Evolutionary conservation across 2,113 vertebrate genomes (phyloP), one percentile per base, ranked within the genome.

Genomic region (Cettia cetti): DNA sequence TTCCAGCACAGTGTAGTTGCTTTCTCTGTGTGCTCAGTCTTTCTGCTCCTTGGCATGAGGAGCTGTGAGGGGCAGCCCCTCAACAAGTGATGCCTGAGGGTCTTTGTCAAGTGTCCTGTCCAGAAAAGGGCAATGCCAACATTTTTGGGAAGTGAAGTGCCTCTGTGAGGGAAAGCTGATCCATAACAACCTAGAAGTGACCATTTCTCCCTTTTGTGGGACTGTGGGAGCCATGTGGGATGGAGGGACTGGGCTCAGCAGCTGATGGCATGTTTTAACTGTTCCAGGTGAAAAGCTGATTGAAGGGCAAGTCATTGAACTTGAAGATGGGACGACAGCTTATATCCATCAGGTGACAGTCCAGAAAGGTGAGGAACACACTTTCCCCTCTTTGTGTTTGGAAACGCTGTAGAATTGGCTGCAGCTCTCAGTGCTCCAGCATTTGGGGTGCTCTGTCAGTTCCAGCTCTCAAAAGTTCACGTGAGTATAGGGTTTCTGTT

Each of bases 281-380:
- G 30, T 92, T 83, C 53, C 93, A 98, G 98, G 96, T 96, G 98
- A 98, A 90, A 98, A 98, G 75, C 91, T 98, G 75, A 91, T 98
- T 40, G 98, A 98, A 94, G 98, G 98, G 24, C 98, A 98, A 85
- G 97, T 98, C 70, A 97, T 98, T 94, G 97, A 98, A 83, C 97
- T 98, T 13, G 98, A 98, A 94, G 98, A 98, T 50, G 98, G 98
- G n/a, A 98, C 97, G 75, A 98, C 98, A 8, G 98, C 98, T 11
- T 99, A 97, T 53, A 98, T 98, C 81, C 98, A 98, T 47, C 97
- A 98, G 80, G 98, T 98, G 94, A 98, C 94, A 0, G 94, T 98
- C 26, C 97, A 98, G 92, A 98, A 98, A 98, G 98, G 98, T 99
- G 89, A 97, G 97, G 39, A 89, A 12, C 18, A 18, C 49, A 11